These are phyloP conservation scores for Brenthis hecate DNA, from an alignment of 2,888 invertebrate genomes.

Conservation along the genomic window DNA sequence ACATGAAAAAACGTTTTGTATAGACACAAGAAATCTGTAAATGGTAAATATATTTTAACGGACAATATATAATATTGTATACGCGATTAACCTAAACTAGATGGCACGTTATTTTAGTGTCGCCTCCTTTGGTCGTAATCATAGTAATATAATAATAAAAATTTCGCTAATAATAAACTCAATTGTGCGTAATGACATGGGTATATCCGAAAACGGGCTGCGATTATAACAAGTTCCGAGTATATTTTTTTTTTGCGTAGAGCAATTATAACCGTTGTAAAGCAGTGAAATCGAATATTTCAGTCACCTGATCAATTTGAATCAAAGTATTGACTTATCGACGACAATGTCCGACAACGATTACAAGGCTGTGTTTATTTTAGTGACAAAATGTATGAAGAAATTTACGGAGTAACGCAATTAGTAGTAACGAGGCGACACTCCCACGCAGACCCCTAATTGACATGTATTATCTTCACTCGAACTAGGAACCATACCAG, in stretches of 20 bases:
- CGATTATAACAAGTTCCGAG: slow-evolving; percentile 25
- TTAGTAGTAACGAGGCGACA: slow-evolving; percentile 62
- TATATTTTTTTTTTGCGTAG: neutral
- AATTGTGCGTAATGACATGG: slow-evolving; percentile 77
- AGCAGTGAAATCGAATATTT: neutral
- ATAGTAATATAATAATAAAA: slow-evolving; percentile 48
- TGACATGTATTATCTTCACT: slow-evolving; percentile 80
- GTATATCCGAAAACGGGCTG: slow-evolving; percentile 48
- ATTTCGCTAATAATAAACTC: slow-evolving; percentile 65
- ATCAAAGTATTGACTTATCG: slow-evolving; percentile 1
- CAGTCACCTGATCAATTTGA: neutral
- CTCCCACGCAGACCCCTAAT: slow-evolving; percentile 80
- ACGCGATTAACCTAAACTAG: slow-evolving; percentile 83
- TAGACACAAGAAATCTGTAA: slow-evolving; percentile 83
- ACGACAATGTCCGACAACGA: neutral
- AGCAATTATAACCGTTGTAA: slow-evolving; percentile 1
- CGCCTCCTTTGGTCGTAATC: slow-evolving; percentile 78
- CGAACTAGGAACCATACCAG: slow-evolving; percentile 83
- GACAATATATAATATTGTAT: slow-evolving; percentile 84
- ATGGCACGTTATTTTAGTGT: slow-evolving; percentile 82
- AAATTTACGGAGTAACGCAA: slow-evolving; percentile 43
- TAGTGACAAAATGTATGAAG: slow-evolving; percentile 41
- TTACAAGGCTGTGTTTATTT: slow-evolving; percentile 47
- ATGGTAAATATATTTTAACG: slow-evolving; percentile 83
- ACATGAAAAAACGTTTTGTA: slow-evolving; percentile 81